A percentile compares a stretch with the other conserved stretches of the same genome.
Conservation (phyloP, 2,797 vertebrate genomes). For the Myotis findleyi region DNA sequence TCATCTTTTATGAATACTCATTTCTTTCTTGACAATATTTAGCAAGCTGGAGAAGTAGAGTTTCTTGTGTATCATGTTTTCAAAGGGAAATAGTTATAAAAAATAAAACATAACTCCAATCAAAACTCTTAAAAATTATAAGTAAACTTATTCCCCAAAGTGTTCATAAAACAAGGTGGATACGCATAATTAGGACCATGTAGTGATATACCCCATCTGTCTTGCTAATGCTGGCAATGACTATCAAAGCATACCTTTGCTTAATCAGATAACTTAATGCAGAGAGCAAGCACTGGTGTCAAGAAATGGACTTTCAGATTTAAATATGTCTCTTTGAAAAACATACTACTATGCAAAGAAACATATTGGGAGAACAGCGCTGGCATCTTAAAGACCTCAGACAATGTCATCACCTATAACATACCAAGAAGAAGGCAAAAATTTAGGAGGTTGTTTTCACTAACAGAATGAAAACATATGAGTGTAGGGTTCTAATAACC, state of each 20-base stretch:
- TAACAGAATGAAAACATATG: not conserved
- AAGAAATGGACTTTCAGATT: not conserved
- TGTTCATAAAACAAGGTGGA: not conserved
- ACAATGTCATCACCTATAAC: not conserved
- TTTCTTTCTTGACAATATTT: slow-evolving; percentile 71
- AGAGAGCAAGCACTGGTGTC: not conserved
- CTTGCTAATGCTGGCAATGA: not conserved
- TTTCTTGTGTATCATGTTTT: slow-evolving; percentile 11
- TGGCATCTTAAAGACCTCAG: not conserved
- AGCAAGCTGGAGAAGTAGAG: slow-evolving; percentile 29
- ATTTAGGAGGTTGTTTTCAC: not conserved
- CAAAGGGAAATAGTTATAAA: slow-evolving; percentile 9
- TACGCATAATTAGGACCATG: not conserved
- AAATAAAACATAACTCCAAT: slow-evolving; percentile 19
- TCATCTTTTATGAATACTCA: slow-evolving; percentile 51
- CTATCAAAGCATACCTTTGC: not conserved
- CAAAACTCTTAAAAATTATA: slow-evolving; percentile 38
- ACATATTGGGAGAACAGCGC: not conserved
- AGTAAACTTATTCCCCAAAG: slow-evolving; percentile 48
- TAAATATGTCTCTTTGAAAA: slow-evolving; percentile 9
- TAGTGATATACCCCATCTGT: not conserved
- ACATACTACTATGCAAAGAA: not conserved
- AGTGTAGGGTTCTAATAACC: not conserved
- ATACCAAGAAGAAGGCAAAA: not conserved
- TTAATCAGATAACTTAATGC: not conserved